phyloP scores from a whole-genome alignment of 2,797 vertebrate genomes.

The Sternotherus odoratus region DNA sequence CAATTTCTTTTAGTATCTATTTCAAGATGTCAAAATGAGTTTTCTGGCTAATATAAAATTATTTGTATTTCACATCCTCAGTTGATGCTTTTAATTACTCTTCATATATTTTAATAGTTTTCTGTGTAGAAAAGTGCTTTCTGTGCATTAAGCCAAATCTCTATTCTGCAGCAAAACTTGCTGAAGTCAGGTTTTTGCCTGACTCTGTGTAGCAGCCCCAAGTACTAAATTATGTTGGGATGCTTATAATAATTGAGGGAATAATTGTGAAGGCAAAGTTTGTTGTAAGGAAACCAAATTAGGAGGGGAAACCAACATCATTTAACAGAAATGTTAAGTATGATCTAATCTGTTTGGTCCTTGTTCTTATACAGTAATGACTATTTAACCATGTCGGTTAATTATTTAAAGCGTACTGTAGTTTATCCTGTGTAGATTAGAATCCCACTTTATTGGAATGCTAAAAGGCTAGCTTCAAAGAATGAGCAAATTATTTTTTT shows the following conservation, averaged over 20 bases:
- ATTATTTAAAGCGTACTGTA: slow-evolving; percentile 58
- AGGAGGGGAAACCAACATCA: slow-evolving; percentile 30
- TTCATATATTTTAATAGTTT: slow-evolving; percentile 74
- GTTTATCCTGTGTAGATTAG: slow-evolving; percentile 54
- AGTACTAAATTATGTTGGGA: slow-evolving; percentile 70
- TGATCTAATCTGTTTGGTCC: slow-evolving; percentile 57
- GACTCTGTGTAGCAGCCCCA: slow-evolving; percentile 50
- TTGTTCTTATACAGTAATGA: slow-evolving; percentile 41
- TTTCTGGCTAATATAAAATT: slow-evolving; percentile 71
- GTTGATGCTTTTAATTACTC: slow-evolving; percentile 78
- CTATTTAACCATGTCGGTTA: slow-evolving; percentile 48
- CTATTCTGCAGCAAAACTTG: slow-evolving; percentile 67
- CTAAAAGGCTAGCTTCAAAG: slow-evolving; percentile 62
- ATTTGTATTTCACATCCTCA: slow-evolving; percentile 70
- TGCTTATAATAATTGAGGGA: slow-evolving; percentile 65
- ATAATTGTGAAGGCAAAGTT: slow-evolving; percentile 66
- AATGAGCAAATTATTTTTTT: slow-evolving; percentile 54
- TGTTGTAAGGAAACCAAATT: slow-evolving; percentile 72
- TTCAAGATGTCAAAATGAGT: slow-evolving; percentile 62
- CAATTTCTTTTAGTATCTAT: slow-evolving; percentile 36
- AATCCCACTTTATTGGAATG: slow-evolving; percentile 41
- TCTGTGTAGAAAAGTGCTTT: slow-evolving; percentile 69
- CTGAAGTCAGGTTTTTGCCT: slow-evolving; percentile 73
- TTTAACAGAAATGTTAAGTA: slow-evolving; percentile 68
- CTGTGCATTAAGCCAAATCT: slow-evolving; percentile 61